Evolutionary conservation across 1,140 invertebrate genomes (phyloP).

Genomic region (Heliconius congener): DNA sequence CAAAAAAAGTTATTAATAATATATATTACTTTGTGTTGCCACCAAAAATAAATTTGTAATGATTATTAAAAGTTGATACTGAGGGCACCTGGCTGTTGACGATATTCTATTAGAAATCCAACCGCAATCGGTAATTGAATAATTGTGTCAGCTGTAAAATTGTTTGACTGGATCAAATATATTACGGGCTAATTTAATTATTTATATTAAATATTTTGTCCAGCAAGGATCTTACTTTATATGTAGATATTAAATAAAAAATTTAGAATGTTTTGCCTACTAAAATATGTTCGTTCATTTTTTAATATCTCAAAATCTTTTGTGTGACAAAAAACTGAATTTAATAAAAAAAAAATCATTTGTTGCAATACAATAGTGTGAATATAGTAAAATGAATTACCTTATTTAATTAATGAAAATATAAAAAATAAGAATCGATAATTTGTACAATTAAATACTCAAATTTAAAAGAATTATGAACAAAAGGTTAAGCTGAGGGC

Average conservation of each 20-base stretch:
- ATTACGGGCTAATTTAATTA: background rate
- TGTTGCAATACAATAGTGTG: too few species aligned
- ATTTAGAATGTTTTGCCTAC: background rate
- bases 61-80: conserved; percentile 13
- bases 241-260: background rate
- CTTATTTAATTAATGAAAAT: too few species aligned
- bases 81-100: background rate
- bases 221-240: background rate
- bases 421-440: too few species aligned
- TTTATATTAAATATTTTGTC: background rate
- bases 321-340: too few species aligned
- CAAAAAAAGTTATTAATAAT: too few species aligned
- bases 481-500: background rate
- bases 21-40: too few species aligned
- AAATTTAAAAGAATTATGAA: background rate
- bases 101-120: conserved; percentile 13
- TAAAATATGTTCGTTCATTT: too few species aligned
- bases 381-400: too few species aligned
- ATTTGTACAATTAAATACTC: too few species aligned
- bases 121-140: conserved; percentile 26
- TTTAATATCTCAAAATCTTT: too few species aligned
- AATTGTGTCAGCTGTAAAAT: conserved; percentile 23
- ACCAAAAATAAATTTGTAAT: too few species aligned
- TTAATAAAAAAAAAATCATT: too few species aligned
- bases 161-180: conserved; percentile 23